Percentiles rank a stretch among this genome's conserved stretches.
phyloP scores from a whole-genome alignment of 2,888 invertebrate species.

The Morpho achilles region DNA sequence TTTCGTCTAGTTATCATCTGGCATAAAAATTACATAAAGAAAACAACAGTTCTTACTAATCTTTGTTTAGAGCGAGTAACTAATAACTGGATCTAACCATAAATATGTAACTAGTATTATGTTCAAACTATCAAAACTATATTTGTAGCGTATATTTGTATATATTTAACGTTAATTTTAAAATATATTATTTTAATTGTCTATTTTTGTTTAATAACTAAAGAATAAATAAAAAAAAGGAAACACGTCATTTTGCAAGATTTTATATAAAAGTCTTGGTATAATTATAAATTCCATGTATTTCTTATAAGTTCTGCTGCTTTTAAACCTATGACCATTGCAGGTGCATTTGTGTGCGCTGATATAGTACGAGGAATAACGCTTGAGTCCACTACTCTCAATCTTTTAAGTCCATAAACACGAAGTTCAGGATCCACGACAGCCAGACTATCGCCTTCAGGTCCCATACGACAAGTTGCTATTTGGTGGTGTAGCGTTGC shows the following conservation, averaged over 20 bases:
- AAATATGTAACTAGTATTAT: no score
- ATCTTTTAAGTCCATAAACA: constrained; percentile 78
- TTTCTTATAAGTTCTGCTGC: constrained; percentile 82
- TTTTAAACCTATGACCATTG: constrained; percentile 86
- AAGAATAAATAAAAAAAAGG: background rate
- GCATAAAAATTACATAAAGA: no score
- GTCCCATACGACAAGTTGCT: constrained; percentile 87
- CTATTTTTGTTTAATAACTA: background rate
- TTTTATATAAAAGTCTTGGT: no score
- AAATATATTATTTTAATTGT: no score
- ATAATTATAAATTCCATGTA: constrained; percentile 47
- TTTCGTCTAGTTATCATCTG: no score
- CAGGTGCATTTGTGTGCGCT: constrained; percentile 84
- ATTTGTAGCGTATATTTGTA: no score
- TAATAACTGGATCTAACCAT: no score
- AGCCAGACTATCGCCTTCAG: constrained; percentile 77
- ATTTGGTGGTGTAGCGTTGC: constrained; percentile 83
- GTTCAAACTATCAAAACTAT: no score
- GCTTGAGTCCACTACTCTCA: constrained; percentile 85
- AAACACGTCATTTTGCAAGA: no score
- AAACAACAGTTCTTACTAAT: no score
- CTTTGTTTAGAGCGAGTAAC: no score
- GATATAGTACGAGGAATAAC: constrained; percentile 82
- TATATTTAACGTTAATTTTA: no score
- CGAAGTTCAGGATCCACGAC: constrained; percentile 82